Base-by-base conservation (phyloP, 2,888 invertebrate species). In the Drosophila phalerata region DNA sequence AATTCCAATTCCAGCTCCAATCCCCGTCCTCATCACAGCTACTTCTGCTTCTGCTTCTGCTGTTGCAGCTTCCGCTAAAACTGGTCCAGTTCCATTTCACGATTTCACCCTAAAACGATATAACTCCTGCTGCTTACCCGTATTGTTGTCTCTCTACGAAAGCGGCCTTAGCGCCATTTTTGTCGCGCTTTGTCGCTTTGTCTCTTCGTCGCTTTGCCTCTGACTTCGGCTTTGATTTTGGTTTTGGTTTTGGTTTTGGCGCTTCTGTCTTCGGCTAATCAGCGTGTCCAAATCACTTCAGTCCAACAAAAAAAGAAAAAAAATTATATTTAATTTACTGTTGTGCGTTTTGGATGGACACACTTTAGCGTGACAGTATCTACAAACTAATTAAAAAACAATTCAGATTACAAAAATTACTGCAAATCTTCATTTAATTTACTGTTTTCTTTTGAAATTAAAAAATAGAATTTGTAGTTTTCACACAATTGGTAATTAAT, bases 41-140 rank as follows among this genome's bases (percentile, higher is more conserved):
- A 32, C 61, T 66, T 51, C 56, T 69, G 34, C 30, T 53, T 42
- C 80, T 78, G 91, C 55, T 56, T 40, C 55, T 66, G 56, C 56
- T 69, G 34, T 30, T 53, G 49, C 81, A 77, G 91, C 90, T 91
- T 91, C 91, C 91, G 91, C 89, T 91, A 70, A 90, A 91, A 91
- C 91, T 90, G 90, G 91, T 91, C 89, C 85, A 87, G 79, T 88
- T 84, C 72, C 73, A 79, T 88, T 85, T 78, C 81, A 75, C 79
- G 86, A 79, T 83, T 88, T 87, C 83, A 83, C 81, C 90, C 86
- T 85, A 85, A 85, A 83, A 73, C 73, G 65, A 71, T 71, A 69
- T 69, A 67, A 74, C 78, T 77, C 70, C 74, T 78, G 69, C 74
- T 69, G 57, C 72, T 72, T 56, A 65, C 56, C 38, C 58, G 34